Percentiles rank a stretch among this genome's conserved stretches.
Evolutionary conservation across 2,797 vertebrate species (phyloP).

Genomic region (Vultur gryphus): DNA sequence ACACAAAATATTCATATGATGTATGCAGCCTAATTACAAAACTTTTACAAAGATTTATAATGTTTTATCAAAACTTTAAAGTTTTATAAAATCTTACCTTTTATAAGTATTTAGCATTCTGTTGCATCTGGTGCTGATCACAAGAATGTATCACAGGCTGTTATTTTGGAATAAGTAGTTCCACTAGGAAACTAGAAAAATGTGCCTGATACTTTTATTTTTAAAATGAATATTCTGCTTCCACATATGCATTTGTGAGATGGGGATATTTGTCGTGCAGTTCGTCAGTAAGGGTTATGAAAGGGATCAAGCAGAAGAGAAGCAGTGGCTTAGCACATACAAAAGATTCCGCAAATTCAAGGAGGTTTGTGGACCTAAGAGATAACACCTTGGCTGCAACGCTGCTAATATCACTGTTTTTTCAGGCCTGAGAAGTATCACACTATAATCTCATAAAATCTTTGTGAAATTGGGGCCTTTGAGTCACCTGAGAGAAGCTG

Average conservation of each 20-base stretch:
- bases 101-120: background rate
- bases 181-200: background rate
- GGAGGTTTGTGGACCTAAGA: background rate
- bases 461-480: background rate
- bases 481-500: constrained; percentile 41
- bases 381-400: background rate
- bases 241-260: background rate
- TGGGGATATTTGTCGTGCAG: background rate
- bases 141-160: background rate
- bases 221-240: background rate
- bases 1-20: background rate
- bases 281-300: background rate
- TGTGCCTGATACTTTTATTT: background rate
- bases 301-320: background rate
- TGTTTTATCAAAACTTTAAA: background rate
- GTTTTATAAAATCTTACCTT: background rate
- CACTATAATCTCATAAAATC: background rate
- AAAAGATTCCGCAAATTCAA: background rate
- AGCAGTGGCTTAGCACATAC: background rate
- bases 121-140: background rate
- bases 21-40: background rate
- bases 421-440: constrained; percentile 7
- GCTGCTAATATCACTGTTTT: constrained; percentile 21
- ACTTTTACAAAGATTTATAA: background rate
- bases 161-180: background rate